Conservation (phyloP, 2,888 invertebrate species). For the Laspeyria flexula region DNA sequence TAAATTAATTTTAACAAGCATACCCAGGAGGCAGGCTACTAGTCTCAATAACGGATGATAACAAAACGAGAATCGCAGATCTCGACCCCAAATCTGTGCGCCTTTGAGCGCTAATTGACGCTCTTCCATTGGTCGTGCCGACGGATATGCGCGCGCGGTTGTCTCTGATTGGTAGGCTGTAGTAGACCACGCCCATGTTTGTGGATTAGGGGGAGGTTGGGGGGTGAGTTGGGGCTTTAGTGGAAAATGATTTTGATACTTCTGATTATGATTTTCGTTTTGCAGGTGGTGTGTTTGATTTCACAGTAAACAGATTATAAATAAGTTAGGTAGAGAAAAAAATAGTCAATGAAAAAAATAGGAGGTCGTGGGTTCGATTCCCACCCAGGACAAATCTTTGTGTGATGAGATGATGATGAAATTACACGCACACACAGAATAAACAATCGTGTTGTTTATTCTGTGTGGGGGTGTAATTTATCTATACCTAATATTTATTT, state of each 20-base stretch:
- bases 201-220: slow-evolving; percentile 67
- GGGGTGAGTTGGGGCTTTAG: slow-evolving; percentile 46
- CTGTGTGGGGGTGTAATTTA: too few relatives aligned
- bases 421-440: too few relatives aligned
- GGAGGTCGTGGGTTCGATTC: too few relatives aligned
- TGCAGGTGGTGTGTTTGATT: slow-evolving; percentile 7
- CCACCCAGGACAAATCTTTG: too few relatives aligned
- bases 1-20: slow-evolving; percentile 8
- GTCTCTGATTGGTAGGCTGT: slow-evolving; percentile 56
- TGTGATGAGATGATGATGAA: too few relatives aligned
- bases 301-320: too few relatives aligned
- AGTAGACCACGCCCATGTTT: slow-evolving; percentile 53
- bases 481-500: too few relatives aligned
- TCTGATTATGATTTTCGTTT: slow-evolving; percentile 35
- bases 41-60: slow-evolving; percentile 40
- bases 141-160: slow-evolving; percentile 52
- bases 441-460: too few relatives aligned
- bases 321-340: too few relatives aligned
- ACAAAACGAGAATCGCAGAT: slow-evolving; percentile 66
- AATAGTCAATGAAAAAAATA: too few relatives aligned
- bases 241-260: slow-evolving; percentile 55
- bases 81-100: slow-evolving; percentile 77
- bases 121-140: slow-evolving; percentile 60
- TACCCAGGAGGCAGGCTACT: slow-evolving; percentile 17
- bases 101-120: slow-evolving; percentile 78